These are phyloP conservation scores for Odontothrips loti DNA, from an alignment of 2,888 invertebrate species.

Conservation along the genomic window DNA sequence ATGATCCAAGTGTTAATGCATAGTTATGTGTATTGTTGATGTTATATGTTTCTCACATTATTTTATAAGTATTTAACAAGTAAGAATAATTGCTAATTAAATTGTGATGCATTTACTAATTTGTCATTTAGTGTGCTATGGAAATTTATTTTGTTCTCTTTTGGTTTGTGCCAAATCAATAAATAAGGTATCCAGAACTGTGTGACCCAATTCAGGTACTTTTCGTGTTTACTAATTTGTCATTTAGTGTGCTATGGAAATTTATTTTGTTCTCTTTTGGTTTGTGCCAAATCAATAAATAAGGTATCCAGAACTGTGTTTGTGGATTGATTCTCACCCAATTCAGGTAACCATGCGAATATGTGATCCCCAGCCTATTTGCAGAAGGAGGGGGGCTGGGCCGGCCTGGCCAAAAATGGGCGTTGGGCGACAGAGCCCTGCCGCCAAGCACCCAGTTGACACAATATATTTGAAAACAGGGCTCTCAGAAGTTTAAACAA, in stretches of 20 bases:
- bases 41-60: slow-evolving; percentile 25
- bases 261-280: slow-evolving; percentile 23
- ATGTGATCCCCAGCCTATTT: too few relatives aligned
- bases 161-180: slow-evolving; percentile 20
- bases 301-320: background rate
- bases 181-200: background rate
- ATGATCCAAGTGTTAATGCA: slow-evolving; percentile 20
- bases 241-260: slow-evolving; percentile 8
- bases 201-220: background rate
- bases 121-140: background rate
- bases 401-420: too few relatives aligned
- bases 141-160: slow-evolving; percentile 21
- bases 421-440: too few relatives aligned
- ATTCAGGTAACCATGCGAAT: too few relatives aligned
- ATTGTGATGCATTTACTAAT: slow-evolving; percentile 27
- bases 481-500: too few relatives aligned
- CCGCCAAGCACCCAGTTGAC: too few relatives aligned
- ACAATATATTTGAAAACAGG: too few relatives aligned
- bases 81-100: slow-evolving; percentile 7
- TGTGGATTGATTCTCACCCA: background rate
- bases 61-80: slow-evolving; percentile 8
- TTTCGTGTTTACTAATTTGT: too few relatives aligned
- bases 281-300: slow-evolving; percentile 7
- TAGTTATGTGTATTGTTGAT: slow-evolving; percentile 13
- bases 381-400: too few relatives aligned